A percentile compares a stretch with the other conserved stretches of the same genome.
Conservation (phyloP, 2,113 vertebrate species). For the Accipiter virgatus region DNA sequence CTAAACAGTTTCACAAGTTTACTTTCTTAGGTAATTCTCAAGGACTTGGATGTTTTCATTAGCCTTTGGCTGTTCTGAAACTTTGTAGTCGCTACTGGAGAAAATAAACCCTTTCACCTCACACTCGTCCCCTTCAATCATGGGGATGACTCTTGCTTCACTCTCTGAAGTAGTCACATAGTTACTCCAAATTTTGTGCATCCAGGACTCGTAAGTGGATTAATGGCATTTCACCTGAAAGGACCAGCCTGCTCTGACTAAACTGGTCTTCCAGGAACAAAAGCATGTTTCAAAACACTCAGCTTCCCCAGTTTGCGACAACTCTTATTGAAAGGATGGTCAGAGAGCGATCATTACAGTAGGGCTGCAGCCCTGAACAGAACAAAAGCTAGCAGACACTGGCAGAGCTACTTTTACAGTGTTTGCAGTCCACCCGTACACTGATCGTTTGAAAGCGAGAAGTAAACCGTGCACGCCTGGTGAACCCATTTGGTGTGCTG, state of each 20-base stretch:
- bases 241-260: not conserved
- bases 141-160: not conserved
- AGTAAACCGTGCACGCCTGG: accelerated
- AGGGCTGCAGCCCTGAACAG: not conserved
- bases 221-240: not conserved
- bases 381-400: not conserved
- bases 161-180: not conserved
- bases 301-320: not conserved
- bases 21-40: not conserved
- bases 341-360: not conserved
- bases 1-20: not conserved
- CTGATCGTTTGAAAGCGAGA: not conserved
- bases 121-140: not conserved
- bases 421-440: not conserved
- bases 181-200: not conserved
- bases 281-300: not conserved
- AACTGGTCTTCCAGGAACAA: not conserved
- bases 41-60: not conserved
- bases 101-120: not conserved
- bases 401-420: not conserved
- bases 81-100: not conserved
- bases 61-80: not conserved
- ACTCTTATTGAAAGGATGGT: not conserved
- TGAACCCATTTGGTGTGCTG: not conserved
- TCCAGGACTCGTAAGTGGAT: not conserved